Percentiles rank a stretch among this genome's conserved stretches.
Evolutionary conservation across 2,797 vertebrate species (phyloP).

Genomic region (Spinus pinus): DNA sequence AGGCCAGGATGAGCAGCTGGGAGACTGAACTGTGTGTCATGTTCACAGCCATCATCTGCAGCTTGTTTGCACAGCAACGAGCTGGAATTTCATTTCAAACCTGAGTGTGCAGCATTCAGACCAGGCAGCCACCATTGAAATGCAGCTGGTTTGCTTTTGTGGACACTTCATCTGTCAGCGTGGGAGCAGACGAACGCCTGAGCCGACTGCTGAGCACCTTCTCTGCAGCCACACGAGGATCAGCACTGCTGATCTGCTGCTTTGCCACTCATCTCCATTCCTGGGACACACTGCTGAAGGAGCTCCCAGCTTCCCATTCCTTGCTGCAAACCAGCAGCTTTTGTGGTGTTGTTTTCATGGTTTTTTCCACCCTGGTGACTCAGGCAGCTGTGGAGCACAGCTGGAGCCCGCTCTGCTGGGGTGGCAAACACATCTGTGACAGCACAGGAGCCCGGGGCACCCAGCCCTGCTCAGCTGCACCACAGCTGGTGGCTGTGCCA

Average conservation of each 20-base stretch:
- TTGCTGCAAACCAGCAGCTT: neutral
- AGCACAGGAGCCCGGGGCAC: rapidly evolving
- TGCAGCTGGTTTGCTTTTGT: constrained; percentile 22
- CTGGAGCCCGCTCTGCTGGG: neutral
- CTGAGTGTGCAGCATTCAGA: neutral
- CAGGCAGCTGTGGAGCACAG: neutral
- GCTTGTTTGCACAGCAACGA: neutral
- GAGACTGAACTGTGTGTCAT: neutral
- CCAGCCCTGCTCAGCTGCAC: neutral
- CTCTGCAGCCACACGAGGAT: neutral
- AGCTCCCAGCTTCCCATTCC: neutral
- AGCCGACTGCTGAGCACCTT: constrained; percentile 18
- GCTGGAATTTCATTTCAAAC: neutral
- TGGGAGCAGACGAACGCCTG: constrained; percentile 5
- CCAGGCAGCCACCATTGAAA: neutral
- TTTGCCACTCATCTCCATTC: neutral
- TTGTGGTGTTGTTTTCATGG: neutral
- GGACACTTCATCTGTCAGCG: neutral
- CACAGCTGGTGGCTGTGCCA: neutral
- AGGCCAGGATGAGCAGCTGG: neutral
- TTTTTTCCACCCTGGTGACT: neutral
- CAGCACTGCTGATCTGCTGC: neutral
- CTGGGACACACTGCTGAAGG: neutral
- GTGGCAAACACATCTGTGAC: neutral
- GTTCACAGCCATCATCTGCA: neutral